Conservation (phyloP, 2,113 vertebrate species). For the Trematomus loennbergii region DNA sequence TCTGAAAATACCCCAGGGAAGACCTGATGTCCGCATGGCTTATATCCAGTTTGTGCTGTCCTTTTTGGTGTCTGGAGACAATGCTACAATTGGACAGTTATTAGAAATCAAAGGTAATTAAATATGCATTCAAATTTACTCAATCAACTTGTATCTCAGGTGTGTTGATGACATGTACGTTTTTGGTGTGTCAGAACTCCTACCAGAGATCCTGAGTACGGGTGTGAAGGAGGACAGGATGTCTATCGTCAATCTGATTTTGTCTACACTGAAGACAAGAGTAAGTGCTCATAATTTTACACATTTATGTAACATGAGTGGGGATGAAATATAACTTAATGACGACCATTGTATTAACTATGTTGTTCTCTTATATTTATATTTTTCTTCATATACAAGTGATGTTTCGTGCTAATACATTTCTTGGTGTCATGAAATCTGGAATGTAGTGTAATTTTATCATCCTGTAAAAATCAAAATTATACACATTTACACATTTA, state of each 20-base stretch:
- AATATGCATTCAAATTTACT: neutral
- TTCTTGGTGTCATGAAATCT: too few relatives aligned
- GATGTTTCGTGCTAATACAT: too few relatives aligned
- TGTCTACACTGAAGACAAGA: conserved; percentile 91
- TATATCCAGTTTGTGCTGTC: conserved; percentile 93
- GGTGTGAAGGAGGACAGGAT: conserved; percentile 92
- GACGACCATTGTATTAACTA: too few relatives aligned
- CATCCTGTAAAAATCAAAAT: too few relatives aligned
- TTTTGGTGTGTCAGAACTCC: conserved; percentile 85
- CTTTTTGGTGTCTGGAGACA: conserved; percentile 92
- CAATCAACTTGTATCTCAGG: neutral
- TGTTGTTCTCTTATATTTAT: too few relatives aligned
- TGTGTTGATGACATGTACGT: neutral
- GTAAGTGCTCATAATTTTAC: conserved; percentile 69
- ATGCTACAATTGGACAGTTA: conserved; percentile 85
- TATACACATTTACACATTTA: neutral
- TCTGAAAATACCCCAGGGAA: conserved; percentile 80
- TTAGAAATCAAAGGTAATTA: conserved; percentile 93
- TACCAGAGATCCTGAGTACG: conserved; percentile 89
- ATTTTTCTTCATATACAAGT: too few relatives aligned
- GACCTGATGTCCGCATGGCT: conserved; percentile 90
- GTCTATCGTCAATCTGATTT: conserved; percentile 89
- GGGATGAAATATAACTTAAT: too few relatives aligned
- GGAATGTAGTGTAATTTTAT: too few relatives aligned
- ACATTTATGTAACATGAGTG: neutral